A percentile compares a stretch with the other conserved stretches of the same genome.
phyloP scores from a whole-genome alignment of 2,113 vertebrate species.

The Coturnix japonica region DNA sequence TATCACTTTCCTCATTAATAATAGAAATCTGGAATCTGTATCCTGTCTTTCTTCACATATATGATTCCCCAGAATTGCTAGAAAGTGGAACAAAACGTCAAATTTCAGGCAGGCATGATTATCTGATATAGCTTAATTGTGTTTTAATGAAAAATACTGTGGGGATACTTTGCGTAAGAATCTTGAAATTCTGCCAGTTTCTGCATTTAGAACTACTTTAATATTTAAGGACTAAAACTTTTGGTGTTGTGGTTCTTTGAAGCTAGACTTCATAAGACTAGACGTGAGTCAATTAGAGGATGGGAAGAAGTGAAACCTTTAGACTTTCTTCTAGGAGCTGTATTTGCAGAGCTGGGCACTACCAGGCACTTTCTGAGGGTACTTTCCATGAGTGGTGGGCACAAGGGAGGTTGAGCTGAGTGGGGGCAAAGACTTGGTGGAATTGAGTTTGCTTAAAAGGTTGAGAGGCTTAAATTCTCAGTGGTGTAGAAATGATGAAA shows the following conservation, averaged over 20 bases:
- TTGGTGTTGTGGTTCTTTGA: background rate
- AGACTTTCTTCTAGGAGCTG: background rate
- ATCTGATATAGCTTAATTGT: background rate
- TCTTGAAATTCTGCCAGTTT: conserved; percentile 11
- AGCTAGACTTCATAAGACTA: background rate
- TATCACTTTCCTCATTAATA: conserved; percentile 42
- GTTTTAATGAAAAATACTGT: background rate
- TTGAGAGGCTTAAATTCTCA: background rate
- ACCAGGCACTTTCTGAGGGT: background rate
- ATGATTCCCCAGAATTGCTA: background rate
- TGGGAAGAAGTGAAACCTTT: background rate
- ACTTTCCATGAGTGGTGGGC: background rate
- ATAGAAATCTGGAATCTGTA: conserved; percentile 9
- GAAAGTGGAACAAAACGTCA: conserved; percentile 46
- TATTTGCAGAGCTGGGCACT: background rate
- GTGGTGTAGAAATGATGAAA: accelerated
- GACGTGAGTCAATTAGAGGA: background rate
- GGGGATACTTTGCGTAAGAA: background rate
- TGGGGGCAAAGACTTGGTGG: background rate
- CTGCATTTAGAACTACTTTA: conserved; percentile 34
- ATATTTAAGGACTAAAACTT: conserved; percentile 6
- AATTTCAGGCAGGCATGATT: background rate
- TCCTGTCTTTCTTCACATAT: background rate
- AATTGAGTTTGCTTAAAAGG: background rate
- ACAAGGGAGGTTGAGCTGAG: accelerated